Evolutionary conservation across 2,113 vertebrate genomes (phyloP), one percentile per base, ranked within the genome.

Genomic region (Drymodes brunneopygia): DNA sequence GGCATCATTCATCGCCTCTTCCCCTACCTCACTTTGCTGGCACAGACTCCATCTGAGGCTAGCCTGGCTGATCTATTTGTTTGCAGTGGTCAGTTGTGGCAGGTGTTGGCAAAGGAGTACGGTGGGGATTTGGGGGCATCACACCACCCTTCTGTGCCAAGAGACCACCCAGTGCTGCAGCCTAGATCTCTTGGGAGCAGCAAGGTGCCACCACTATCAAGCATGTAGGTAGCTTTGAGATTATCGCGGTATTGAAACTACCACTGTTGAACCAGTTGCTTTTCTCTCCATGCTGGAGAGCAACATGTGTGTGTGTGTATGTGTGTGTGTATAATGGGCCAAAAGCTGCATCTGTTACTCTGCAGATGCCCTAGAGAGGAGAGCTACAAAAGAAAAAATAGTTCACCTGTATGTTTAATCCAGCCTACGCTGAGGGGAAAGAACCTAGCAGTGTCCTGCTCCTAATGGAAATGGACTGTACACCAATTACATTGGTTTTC

Each of bases 401-500:
- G 10, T 47, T 70, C 60, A 81, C 81, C 47, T 81, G 40, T 45
- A 50, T 64, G 89, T 93, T 94, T 86, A 90, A 94, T 94, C 36
- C 71, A 77, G 12, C 24, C 45, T 72, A 11, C 5, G 5, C 9
- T 81, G 60, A 92, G 62, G 78, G 56, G 67, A 95, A 92, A 93
- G 57, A 66, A 79, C 35, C 51, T 4, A 1, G 54, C 44, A 64
- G 47, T 47, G 81, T 95, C 56, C 33, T 67, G 53, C 78, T 86
- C 71, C 92, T 97, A 96, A 97, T 97, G 96, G 97, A 97, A 97
- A 91, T 3, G 8, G 75, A 77, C n/a, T 75, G 71, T 77, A 79
- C 33, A 91, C 65, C 95, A 95, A 96, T 97, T 89, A 70, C 86
- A 92, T 97, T 97, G 95, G 81, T 95, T 96, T 95, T 97, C 77